Percentiles rank a stretch among this genome's conserved stretches.
phyloP scores from a whole-genome alignment of 2,888 invertebrate genomes.

The Idaea aversata region DNA sequence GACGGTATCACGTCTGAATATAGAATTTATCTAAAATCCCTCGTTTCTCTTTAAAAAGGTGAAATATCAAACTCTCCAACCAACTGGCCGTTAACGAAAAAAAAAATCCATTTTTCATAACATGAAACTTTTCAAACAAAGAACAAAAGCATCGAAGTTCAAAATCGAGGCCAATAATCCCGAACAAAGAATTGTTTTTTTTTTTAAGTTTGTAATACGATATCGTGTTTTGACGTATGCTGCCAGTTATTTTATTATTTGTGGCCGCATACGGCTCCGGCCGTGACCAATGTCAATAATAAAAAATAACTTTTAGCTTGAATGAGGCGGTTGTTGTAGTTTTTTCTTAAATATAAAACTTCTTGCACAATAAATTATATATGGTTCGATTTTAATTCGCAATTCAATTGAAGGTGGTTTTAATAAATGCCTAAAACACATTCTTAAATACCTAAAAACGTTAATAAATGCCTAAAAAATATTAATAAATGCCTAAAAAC shows the following conservation, averaged over 20 bases:
- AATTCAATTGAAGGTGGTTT: no score
- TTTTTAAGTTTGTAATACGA: slow-evolving; percentile 18
- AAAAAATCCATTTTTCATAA: not conserved
- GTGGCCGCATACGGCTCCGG: slow-evolving; percentile 5
- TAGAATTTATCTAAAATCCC: no score
- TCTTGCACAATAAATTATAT: not conserved
- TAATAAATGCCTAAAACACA: no score
- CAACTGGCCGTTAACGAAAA: no score
- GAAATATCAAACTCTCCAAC: no score
- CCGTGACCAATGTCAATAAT: slow-evolving; percentile 31
- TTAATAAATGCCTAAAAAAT: no score
- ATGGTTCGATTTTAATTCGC: no score
- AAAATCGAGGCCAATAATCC: slow-evolving; percentile 33
- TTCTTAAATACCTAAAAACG: no score
- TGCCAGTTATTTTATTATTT: not conserved
- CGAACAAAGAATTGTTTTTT: slow-evolving; percentile 53
- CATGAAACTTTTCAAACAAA: slow-evolving; percentile 44
- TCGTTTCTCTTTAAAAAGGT: no score
- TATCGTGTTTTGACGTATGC: not conserved
- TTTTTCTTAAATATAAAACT: slow-evolving; percentile 8
- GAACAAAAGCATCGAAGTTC: slow-evolving; percentile 63
- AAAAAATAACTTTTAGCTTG: slow-evolving; percentile 26
- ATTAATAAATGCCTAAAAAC: no score
- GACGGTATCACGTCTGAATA: no score
- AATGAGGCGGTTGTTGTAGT: slow-evolving; percentile 13